Conservation (phyloP, 1,140 invertebrate genomes). For the Nephotettix cincticeps region DNA sequence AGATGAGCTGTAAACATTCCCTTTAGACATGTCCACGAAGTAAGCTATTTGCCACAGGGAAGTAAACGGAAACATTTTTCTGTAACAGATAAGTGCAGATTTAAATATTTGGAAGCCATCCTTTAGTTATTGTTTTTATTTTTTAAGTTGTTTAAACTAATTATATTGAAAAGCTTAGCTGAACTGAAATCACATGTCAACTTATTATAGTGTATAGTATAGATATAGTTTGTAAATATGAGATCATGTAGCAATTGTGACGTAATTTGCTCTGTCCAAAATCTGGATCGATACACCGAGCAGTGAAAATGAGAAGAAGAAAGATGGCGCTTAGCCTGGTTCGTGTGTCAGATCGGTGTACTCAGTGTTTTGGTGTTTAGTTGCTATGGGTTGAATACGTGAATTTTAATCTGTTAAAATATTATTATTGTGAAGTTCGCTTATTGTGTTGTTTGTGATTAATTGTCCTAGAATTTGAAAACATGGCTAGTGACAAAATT, state of each 20-base stretch:
- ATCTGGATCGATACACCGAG: constrained; percentile 27
- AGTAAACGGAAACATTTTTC: no score
- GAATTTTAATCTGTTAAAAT: constrained; percentile 18
- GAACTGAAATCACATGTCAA: no score
- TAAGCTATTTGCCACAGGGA: no score
- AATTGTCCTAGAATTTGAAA: constrained; percentile 12
- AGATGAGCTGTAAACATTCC: no score
- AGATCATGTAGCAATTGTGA: neutral
- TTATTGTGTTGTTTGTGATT: constrained; percentile 23
- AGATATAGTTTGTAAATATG: no score
- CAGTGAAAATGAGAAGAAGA: constrained; percentile 18
- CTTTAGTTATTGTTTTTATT: no score
- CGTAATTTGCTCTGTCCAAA: constrained; percentile 4
- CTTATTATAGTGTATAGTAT: no score
- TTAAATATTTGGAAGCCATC: no score
- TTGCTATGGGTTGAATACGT: constrained; percentile 37
- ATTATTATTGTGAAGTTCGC: constrained; percentile 2
- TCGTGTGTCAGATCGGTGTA: constrained; percentile 23
- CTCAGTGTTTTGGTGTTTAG: constrained; percentile 17
- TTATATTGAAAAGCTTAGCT: no score
- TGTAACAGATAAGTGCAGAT: no score
- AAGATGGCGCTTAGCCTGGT: constrained; percentile 32
- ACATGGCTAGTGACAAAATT: constrained; percentile 88
- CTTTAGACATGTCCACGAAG: no score
- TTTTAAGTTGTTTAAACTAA: no score